phyloP scores from a whole-genome alignment of 2,797 vertebrate species.

The Pipistrellus pipistrellus region DNA sequence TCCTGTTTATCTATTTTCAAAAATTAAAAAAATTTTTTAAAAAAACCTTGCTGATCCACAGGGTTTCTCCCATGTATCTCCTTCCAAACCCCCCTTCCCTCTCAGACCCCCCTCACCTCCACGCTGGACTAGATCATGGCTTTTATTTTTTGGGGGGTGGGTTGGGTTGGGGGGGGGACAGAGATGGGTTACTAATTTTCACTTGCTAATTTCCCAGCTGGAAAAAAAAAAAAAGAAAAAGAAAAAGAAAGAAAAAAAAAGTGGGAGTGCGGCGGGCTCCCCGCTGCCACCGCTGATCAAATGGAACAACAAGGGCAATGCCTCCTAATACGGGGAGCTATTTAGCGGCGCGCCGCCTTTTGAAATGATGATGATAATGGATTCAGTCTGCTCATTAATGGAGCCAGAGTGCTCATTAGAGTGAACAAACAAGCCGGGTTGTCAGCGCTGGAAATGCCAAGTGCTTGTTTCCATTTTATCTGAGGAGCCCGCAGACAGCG shows the following conservation, averaged over 20 bases:
- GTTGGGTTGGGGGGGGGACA: too few relatives aligned
- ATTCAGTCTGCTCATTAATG: slow-evolving; percentile 99
- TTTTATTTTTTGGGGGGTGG: slow-evolving; percentile 76
- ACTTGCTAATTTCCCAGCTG: slow-evolving; percentile 90
- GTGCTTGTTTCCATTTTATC: slow-evolving; percentile 98
- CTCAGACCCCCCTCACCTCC: slow-evolving; percentile 80
- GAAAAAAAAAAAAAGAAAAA: slow-evolving; percentile 69
- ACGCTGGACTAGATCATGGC: slow-evolving; percentile 84
- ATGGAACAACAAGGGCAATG: slow-evolving; percentile 98
- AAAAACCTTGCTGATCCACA: slow-evolving; percentile 64
- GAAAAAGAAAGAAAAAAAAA: slow-evolving; percentile 74
- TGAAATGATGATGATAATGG: slow-evolving; percentile 99
- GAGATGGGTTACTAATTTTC: slow-evolving; percentile 87
- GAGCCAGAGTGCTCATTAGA: slow-evolving; percentile 99
- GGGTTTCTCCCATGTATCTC: slow-evolving; percentile 41
- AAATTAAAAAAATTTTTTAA: slow-evolving; percentile 47
- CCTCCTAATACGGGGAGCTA: slow-evolving; percentile 98
- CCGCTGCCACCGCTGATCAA: slow-evolving; percentile 98
- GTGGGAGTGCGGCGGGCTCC: slow-evolving; percentile 91
- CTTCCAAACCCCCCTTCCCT: slow-evolving; percentile 64
- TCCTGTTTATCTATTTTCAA: slow-evolving; percentile 88
- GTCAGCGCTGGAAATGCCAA: slow-evolving; percentile 99
- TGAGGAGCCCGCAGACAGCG: slow-evolving; percentile 95
- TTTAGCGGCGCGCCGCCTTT: slow-evolving; percentile 97
- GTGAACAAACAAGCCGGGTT: slow-evolving; percentile 99